Evolutionary conservation across 2,797 vertebrate genomes (phyloP), one percentile per base, ranked within the genome.

Genomic region (Sardinella longiceps): DNA sequence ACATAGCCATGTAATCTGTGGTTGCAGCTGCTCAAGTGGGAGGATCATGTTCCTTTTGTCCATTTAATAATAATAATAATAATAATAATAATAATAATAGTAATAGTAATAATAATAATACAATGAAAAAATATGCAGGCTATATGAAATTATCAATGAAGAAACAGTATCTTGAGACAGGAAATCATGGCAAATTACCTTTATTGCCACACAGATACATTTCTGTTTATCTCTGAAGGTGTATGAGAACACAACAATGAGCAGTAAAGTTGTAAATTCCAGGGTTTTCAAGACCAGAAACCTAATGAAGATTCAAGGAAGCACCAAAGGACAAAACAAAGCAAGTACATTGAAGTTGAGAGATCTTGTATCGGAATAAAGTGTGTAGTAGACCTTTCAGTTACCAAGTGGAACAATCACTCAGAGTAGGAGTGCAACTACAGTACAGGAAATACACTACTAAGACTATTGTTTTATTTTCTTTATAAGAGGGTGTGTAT

Each of bases 81-180:
- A 43, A 43, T 43, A 43, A 43, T 43, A 43, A 43, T 43, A 43
- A 43, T 43, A 30, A 66, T 28, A 66, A 46, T 11, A 7, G 6
- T 48, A 48, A 51, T 50, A 51, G 2, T 12, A 15, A 51, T 14
- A 51, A 51, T 11, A 51, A 51, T 15, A 51, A 51, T 11, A 51
- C 4, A 43, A 43, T 43, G 7, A 43, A 43, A 43, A 43, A 43
- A 43, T 43, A 43, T 4, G 43, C 43, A 43, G n/a, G n/a, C 77
- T 15, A 45, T 3, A 51, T 39, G 11, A 9, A 83, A 70, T 3
- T 39, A 51, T n/a, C n/a, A 83, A 51, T 82, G 25, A 86, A 85
- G 25, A 86, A 85, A 43, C 1, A 3, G 43, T 43, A 3, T 37
- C 4, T n/a, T 87, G n/a, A 88, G 39, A 84, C 30, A 58, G 43